Evolutionary conservation across 37 sponge, comb jelly and placozoan species (phyloP).

Genomic region (Beroe forskalii): DNA sequence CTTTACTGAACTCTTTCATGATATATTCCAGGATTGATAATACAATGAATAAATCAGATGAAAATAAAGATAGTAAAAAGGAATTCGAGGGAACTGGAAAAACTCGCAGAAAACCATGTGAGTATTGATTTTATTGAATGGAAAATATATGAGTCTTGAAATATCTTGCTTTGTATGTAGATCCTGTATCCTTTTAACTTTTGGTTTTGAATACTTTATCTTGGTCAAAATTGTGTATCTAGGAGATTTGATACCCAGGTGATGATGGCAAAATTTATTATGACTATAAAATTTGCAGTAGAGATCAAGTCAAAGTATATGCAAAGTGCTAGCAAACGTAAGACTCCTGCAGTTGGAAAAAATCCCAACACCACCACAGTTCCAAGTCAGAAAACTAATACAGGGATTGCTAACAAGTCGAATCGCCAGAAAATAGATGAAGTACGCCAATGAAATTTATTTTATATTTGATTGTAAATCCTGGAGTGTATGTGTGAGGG

Average conservation of each 20-base stretch:
- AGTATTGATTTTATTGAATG: background rate
- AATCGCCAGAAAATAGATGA: slow-evolving; percentile 58
- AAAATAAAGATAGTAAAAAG: slow-evolving; percentile 14
- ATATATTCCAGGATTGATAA: slow-evolving; percentile 60
- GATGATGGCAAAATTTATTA: too few species aligned
- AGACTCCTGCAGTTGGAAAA: slow-evolving; percentile 46
- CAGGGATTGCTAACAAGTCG: background rate
- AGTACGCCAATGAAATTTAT: background rate
- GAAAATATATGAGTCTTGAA: background rate
- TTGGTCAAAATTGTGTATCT: too few species aligned
- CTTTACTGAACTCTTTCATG: too few species aligned
- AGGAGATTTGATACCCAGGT: too few species aligned
- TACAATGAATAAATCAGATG: slow-evolving; percentile 48
- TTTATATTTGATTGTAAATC: background rate
- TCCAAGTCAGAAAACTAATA: background rate
- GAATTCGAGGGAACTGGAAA: background rate
- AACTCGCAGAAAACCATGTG: slow-evolving; percentile 15
- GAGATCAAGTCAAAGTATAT: slow-evolving; percentile 49
- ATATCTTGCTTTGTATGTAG: too few species aligned
- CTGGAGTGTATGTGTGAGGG: background rate
- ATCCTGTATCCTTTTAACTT: too few species aligned
- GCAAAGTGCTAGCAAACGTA: slow-evolving; percentile 16
- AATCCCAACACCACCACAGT: background rate
- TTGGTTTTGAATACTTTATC: too few species aligned
- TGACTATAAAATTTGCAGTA: background rate